Evolutionary conservation across 2,113 vertebrate species (phyloP), one percentile per base, ranked within the genome.

Genomic region (Oplegnathus fasciatus): DNA sequence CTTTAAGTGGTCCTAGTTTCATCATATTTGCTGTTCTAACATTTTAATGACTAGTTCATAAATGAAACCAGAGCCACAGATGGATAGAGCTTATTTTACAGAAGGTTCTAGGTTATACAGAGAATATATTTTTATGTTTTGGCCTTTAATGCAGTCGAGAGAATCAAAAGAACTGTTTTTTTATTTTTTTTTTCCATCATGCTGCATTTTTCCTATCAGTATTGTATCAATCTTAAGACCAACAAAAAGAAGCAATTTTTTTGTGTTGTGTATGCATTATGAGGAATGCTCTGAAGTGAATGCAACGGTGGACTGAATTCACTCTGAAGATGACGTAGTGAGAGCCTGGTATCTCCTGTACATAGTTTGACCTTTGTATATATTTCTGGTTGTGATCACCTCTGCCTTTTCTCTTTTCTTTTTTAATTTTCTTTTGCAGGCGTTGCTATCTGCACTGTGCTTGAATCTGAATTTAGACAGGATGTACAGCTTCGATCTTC

Each of bases 381-480:
- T 95, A 96, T 89, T 92, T 92, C 91, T 93, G 91, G 93, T 95
- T 92, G 94, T 96, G 93, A 92, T 96, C 94, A 95, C 94, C 94
- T 95, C 91, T 91, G 94, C 94, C 92, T 95, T 95, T 64, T 83
- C 67, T 86, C 52, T 78, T 85, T 91, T 90, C 15, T 78, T 89
- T 79, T 74, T 71, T 24, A 3, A 67, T 88, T 89, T 92, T 92
- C 48, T 93, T 95, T 91, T 89, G 94, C 94, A 96, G 94, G 93
- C 95, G 85, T 96, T 95, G 95, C 95, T 96, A 94, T 94, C 94
- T 94, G 95, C 96, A 96, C 95, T 95, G 95, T 96, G 95, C 95
- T 96, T 96, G 94, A 95, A 95, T 94, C 93, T 94, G 92, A 95
- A 82, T 94, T 94, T 96, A 96, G 95, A 95, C 87, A 85, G 91